Base-by-base conservation (phyloP, 2,113 vertebrate species). In the Arvicanthis niloticus region DNA sequence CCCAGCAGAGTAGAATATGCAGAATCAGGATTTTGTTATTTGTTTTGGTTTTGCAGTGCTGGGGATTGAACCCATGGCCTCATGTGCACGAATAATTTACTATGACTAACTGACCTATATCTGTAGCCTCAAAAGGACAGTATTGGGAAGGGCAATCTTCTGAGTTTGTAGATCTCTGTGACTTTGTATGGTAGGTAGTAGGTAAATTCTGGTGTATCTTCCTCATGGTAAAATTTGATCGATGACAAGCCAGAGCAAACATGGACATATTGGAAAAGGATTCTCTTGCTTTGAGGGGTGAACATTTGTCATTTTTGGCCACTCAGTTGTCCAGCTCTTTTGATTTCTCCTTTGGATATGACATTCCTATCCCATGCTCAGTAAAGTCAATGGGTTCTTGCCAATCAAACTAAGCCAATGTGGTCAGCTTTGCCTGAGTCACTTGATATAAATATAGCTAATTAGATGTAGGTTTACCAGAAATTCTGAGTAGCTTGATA, bases 191-290 rank as follows among this genome's bases (percentile, higher is more conserved):
- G 84, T 3, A 48, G 72, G 19, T 45, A 56, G 10, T 31, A 78
- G 21, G 76, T 29, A 84, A 26, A 65, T 7, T 89, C 60, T 92
- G 26, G 9, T 72, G n/a, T 81, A 16, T 76, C 53, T 90, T 90
- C 17, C 45, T 95, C 68, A 77, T 96, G 65, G 56, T 68, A 58
- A 91, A 94, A 94, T 89, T 16, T 21, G 48, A 53, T 67, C 82
- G 72, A 24, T 81, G 53, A 17, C 48, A 94, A 93, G 60, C 40
- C 76, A 67, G 29, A 94, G 16, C 45, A 90, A 89, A 88, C 48
- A 31, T 0, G 0, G 7, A 1, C n/a, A 22, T 73, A n/a, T 72
- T 65, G 45, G 58, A 13, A 72, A 89, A 89, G 40, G 53, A 29
- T 96, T 89, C 34, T 81, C 7, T 82, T 26, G 15, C 31, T 62